Evolutionary conservation across 2,113 vertebrate species (phyloP).

Genomic region (Holacanthus passer): DNA sequence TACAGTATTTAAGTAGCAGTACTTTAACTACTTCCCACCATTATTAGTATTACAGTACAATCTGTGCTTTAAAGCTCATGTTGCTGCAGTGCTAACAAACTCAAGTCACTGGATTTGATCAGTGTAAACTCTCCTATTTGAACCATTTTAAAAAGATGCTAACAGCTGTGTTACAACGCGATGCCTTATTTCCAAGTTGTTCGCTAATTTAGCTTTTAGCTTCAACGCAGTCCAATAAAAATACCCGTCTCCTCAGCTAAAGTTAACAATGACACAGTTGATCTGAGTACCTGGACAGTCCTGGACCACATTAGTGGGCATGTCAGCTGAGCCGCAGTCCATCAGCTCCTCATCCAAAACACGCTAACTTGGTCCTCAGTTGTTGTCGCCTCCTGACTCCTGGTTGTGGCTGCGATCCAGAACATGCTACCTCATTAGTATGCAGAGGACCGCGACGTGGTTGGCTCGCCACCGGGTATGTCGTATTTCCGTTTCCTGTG

Average conservation of each 20-base stretch:
- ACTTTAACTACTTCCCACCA: background rate
- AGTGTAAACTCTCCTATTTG: background rate
- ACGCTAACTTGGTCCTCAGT: background rate
- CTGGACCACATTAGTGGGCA: background rate
- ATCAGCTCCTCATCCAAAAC: slow-evolving; percentile 47
- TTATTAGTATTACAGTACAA: background rate
- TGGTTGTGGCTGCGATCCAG: no score
- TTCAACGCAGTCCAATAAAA: background rate
- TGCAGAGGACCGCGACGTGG: no score
- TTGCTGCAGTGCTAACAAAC: background rate
- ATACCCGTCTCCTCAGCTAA: background rate
- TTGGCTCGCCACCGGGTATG: no score
- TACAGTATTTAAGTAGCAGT: background rate
- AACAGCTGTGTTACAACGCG: background rate
- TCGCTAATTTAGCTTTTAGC: slow-evolving; percentile 36
- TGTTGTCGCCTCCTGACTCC: no score
- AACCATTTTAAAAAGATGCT: background rate
- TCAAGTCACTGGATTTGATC: background rate
- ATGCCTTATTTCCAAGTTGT: background rate
- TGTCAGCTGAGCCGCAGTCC: slow-evolving; percentile 41
- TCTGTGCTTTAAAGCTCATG: background rate
- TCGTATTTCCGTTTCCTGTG: no score
- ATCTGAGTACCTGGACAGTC: slow-evolving; percentile 48
- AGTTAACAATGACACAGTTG: background rate
- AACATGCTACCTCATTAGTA: no score